A percentile compares a stretch with the other conserved stretches of the same genome.
These are phyloP conservation scores for Solenodon paradoxus DNA, from an alignment of 2,113 vertebrate species.

Conservation along the genomic window DNA sequence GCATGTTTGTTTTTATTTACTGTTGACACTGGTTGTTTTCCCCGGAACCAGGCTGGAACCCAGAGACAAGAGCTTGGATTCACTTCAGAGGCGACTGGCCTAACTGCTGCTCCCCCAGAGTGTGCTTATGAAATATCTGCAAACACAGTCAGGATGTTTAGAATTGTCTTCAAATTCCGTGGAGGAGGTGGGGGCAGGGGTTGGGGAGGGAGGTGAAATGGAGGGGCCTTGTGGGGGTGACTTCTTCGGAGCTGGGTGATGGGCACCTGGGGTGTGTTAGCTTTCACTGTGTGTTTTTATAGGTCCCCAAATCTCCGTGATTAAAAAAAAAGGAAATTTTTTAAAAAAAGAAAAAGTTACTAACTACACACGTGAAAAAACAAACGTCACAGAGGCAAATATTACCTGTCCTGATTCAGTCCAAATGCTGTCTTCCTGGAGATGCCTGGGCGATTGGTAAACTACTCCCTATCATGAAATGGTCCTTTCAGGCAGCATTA, in stretches of 20 bases:
- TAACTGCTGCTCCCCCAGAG: no score
- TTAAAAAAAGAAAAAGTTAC: background rate
- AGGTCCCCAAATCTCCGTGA: background rate
- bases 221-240: rapidly evolving
- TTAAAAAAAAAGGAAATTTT: background rate
- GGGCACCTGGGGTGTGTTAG: background rate
- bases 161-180: background rate
- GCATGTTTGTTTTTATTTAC: no score
- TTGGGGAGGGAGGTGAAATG: background rate
- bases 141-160: background rate
- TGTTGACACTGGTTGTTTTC: no score
- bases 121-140: no score
- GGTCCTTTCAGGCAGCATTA: background rate
- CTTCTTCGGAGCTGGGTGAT: background rate
- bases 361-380: background rate
- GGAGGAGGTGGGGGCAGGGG: no score
- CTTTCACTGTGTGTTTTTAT: background rate
- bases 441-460: background rate
- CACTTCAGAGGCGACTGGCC: no score
- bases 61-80: no score
- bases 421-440: background rate
- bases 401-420: background rate
- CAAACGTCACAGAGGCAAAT: background rate
- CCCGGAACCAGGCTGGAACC: no score
- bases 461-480: background rate